Percentiles rank a stretch among this genome's conserved stretches.
phyloP scores from a whole-genome alignment of 2,113 vertebrate species.

The Gorilla gorilla region DNA sequence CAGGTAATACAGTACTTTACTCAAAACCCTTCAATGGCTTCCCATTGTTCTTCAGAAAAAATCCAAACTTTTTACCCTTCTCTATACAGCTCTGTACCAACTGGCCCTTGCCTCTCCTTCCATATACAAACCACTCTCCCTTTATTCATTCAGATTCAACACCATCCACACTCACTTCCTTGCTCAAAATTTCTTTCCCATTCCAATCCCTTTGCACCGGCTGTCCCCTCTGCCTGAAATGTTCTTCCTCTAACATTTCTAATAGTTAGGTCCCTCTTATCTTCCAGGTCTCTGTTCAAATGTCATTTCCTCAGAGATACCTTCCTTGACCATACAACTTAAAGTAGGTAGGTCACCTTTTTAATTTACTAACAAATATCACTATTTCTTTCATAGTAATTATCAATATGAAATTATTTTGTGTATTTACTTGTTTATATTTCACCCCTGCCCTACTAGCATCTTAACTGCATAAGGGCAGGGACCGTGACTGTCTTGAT shows the following conservation, averaged over 20 bases:
- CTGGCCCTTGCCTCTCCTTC: not conserved
- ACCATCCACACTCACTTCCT: not conserved
- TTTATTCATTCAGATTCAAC: not conserved
- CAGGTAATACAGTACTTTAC: not conserved
- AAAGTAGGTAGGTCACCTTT: not conserved
- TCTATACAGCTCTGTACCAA: not conserved
- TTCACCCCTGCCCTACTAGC: not conserved
- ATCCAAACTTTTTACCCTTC: not conserved
- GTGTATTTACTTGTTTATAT: not conserved
- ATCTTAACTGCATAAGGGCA: not conserved
- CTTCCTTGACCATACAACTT: not conserved
- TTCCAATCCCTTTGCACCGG: not conserved
- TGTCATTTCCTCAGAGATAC: not conserved
- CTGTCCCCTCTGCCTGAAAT: not conserved
- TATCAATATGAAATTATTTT: not conserved
- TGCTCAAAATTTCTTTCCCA: not conserved
- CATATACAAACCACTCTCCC: not conserved
- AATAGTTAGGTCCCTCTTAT: not conserved
- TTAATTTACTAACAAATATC: not conserved
- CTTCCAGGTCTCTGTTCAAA: slow-evolving; percentile 12
- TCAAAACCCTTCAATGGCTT: not conserved
- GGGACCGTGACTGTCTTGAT: not conserved
- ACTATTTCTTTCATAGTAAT: not conserved
- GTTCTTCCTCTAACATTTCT: not conserved
- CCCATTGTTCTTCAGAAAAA: not conserved